Percentiles rank a stretch among this genome's conserved stretches.
These are phyloP conservation scores for Spinibarbus caldwelli DNA, from an alignment of 2,797 vertebrate genomes.

Conservation along the genomic window DNA sequence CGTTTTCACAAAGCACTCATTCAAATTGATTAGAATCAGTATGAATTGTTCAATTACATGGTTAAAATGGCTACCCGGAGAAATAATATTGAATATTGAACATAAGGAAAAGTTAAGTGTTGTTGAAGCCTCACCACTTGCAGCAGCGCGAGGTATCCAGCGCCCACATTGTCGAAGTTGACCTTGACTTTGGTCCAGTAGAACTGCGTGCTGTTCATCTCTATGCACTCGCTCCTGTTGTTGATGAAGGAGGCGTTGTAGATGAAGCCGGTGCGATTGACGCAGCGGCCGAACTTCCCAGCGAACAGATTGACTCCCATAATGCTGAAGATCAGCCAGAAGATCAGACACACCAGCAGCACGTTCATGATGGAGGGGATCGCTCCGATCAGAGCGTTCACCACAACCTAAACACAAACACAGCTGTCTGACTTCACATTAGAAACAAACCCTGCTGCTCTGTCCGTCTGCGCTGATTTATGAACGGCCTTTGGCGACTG, in stretches of 20 bases:
- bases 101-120: no score
- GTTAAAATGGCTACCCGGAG: no score
- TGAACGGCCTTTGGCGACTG: no score
- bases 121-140: slow-evolving; percentile 99
- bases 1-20: no score
- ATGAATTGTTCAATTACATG: no score
- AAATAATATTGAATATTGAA: no score
- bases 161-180: slow-evolving; percentile 97
- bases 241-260: slow-evolving; percentile 82
- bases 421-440: no score
- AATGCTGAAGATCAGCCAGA: slow-evolving; percentile 99
- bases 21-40: no score
- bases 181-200: slow-evolving; percentile 98
- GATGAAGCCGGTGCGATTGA: slow-evolving; percentile 86
- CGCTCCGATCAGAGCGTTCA: slow-evolving; percentile 95
- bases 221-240: slow-evolving; percentile 88
- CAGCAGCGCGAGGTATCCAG: slow-evolving; percentile 93
- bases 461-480: no score
- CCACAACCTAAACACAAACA: slow-evolving; percentile 84
- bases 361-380: slow-evolving; percentile 99
- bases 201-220: slow-evolving; percentile 79
- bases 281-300: slow-evolving; percentile 93
- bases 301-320: slow-evolving; percentile 99
- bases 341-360: slow-evolving; percentile 97
- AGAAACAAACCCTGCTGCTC: no score